Conservation (phyloP, 64 coral and sea anemone species). For the Orbicella faveolata region DNA sequence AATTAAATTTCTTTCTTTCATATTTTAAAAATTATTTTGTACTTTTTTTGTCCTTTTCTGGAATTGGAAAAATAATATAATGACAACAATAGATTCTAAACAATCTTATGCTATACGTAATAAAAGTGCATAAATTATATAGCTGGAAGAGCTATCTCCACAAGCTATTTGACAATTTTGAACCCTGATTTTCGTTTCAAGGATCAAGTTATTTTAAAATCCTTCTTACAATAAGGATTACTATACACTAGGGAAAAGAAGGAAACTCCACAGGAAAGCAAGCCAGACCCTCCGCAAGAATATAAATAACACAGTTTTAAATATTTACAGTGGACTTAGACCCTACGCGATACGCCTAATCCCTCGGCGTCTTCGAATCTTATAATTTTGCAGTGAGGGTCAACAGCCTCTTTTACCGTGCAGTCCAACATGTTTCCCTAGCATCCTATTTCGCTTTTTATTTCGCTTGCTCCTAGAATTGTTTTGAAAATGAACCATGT, state of each 20-base stretch:
- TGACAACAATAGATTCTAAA: slow-evolving; percentile 44
- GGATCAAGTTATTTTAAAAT: slow-evolving; percentile 23
- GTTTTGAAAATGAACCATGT: slow-evolving; percentile 84
- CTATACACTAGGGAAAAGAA: neutral
- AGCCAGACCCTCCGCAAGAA: slow-evolving; percentile 18
- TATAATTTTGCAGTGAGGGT: neutral
- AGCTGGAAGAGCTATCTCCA: slow-evolving; percentile 17
- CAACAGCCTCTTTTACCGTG: slow-evolving; percentile 87
- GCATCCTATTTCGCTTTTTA: slow-evolving; percentile 89
- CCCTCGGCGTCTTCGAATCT: neutral
- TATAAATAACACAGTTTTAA: slow-evolving; percentile 32
- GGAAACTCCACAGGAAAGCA: neutral
- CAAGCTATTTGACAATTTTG: neutral
- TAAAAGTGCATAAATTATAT: slow-evolving; percentile 49
- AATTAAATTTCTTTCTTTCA: slow-evolving; percentile 26
- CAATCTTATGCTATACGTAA: slow-evolving; percentile 22
- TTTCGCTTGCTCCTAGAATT: slow-evolving; percentile 78
- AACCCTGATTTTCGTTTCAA: slow-evolving; percentile 14
- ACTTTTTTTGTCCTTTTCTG: slow-evolving; percentile 69
- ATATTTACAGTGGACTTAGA: slow-evolving; percentile 58
- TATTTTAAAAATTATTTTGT: slow-evolving; percentile 52
- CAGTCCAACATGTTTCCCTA: slow-evolving; percentile 85
- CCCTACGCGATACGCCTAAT: neutral
- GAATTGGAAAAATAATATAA: slow-evolving; percentile 65
- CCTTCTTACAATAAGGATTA: slow-evolving; percentile 10